Percentiles rank a stretch among this genome's conserved stretches.
Evolutionary conservation across 2,113 vertebrate species (phyloP).

Genomic region (Rallus limicola): DNA sequence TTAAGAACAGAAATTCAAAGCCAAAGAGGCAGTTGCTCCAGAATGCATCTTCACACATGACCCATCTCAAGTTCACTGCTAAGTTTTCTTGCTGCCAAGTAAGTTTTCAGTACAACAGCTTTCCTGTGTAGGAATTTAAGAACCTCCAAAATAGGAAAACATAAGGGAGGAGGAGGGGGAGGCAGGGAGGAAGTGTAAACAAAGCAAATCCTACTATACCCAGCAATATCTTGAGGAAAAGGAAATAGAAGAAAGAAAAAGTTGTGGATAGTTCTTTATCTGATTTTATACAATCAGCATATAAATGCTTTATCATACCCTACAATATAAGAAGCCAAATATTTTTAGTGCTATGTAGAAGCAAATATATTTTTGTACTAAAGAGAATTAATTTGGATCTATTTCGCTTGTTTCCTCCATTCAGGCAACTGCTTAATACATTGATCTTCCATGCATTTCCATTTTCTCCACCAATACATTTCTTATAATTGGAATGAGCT

Average conservation of each 20-base stretch:
- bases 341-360: not conserved
- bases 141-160: not conserved
- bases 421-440: conserved; percentile 12
- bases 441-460: conserved; percentile 51
- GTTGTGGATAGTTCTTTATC: not conserved
- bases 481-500: conserved; percentile 64
- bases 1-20: not conserved
- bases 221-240: not conserved
- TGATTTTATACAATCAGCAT: not conserved
- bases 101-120: not conserved
- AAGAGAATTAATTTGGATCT: conserved; percentile 3
- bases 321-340: not conserved
- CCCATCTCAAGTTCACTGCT: not conserved
- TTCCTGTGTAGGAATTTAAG: not conserved
- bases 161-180: not conserved
- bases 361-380: not conserved
- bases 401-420: conserved; percentile 20
- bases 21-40: not conserved
- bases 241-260: not conserved
- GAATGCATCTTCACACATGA: not conserved
- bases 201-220: not conserved
- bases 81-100: not conserved
- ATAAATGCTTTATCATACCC: not conserved
- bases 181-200: not conserved
- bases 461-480: conserved; percentile 49